Base-by-base conservation (phyloP, 2,797 vertebrate genomes). In the Tolypeutes matacus region DNA sequence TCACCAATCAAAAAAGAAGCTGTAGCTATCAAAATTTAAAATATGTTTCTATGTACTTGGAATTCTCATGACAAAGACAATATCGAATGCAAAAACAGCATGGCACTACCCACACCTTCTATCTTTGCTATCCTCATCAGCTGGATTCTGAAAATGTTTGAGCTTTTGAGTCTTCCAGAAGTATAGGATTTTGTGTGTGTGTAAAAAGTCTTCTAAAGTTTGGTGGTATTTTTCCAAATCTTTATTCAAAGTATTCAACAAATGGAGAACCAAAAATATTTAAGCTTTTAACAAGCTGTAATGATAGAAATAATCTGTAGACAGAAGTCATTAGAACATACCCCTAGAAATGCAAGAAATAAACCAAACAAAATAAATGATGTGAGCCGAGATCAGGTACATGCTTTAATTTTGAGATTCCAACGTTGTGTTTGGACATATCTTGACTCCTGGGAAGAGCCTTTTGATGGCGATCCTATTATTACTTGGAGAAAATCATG, bases 111-210 rank as follows among this genome's bases (percentile, higher is more conserved):
- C 39, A 60, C 20, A 56, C 34, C 34, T 64, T 14, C 67, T 84
- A 77, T 86, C 56, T 82, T 49, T 86, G 58, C 75, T 81, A 58
- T n/a, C 21, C 39, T 93, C 51, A 93, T 89, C 75, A 53, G 60
- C 73, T 39, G 67, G 39, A 95, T 86, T 80, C 72, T 58, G 75
- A 51, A 80, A 95, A 67, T 60, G n/a, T 42, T 81, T 58, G 91
- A 73, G 27, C 13, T 75, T 81, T 86, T 34, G 17, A 58, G 36
- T 67, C 80, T 89, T 89, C 46, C 65, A 64, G 65, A 8, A 12
- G 13, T 70, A 12, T 36, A 58, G 49, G 31, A 51, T 20, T 60
- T 89, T 75, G 12, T 49, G 21, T 73, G 34, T 80, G 21, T 72
- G 9, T 81, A 83, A 65, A 89, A 49, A 86, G 23, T 78, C 83